Evolutionary conservation across 2,113 vertebrate genomes (phyloP).

Genomic region (Empidonax alnorum): DNA sequence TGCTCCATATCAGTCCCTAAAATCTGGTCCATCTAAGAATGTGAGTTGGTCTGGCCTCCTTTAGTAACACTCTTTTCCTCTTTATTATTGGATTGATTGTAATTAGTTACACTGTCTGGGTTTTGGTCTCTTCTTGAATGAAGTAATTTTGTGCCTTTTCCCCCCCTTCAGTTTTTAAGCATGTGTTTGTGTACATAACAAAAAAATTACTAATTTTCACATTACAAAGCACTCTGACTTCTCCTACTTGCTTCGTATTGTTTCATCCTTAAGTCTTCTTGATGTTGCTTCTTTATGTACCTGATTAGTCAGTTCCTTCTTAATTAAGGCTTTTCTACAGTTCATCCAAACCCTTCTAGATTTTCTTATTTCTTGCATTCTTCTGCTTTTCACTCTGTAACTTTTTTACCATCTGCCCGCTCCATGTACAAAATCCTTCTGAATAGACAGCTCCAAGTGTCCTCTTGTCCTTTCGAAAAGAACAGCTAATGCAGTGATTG

Average conservation of each 20-base stretch:
- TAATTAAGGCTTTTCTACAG: neutral
- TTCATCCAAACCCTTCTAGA: neutral
- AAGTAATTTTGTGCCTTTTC: neutral
- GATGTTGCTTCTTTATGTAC: neutral
- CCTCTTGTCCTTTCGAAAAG: neutral
- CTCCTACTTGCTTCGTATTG: neutral
- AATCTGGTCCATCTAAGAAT: neutral
- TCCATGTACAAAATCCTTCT: neutral
- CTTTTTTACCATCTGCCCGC: neutral
- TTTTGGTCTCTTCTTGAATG: neutral
- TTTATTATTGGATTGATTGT: neutral
- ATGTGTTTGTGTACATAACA: neutral
- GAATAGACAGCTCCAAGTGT: neutral
- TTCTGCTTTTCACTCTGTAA: neutral
- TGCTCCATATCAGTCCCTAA: neutral
- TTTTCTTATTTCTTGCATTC: neutral
- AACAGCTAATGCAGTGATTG: neutral
- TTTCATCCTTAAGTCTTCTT: slow-evolving; percentile 9
- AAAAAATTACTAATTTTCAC: neutral
- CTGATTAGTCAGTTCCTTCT: neutral
- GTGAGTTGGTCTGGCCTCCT: neutral
- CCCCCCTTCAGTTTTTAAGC: neutral
- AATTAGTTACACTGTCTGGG: neutral
- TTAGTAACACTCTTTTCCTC: neutral
- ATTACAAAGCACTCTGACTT: neutral